Evolutionary conservation across 2,888 invertebrate species (phyloP).

Genomic region (Cryptocephalus primarius): DNA sequence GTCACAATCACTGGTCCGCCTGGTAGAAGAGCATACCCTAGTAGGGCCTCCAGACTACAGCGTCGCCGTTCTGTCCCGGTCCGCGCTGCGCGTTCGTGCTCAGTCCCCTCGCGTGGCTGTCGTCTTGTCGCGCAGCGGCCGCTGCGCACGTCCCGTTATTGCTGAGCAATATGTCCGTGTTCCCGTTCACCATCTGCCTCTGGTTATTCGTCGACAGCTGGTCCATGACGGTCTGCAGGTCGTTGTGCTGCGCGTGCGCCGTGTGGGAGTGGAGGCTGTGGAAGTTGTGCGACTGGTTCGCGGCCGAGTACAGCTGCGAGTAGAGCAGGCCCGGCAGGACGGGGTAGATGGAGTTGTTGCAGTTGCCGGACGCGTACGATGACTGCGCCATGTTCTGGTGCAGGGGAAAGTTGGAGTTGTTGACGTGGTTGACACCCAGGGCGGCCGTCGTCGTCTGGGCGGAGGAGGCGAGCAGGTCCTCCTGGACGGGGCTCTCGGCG

Average conservation of each 20-base stretch:
- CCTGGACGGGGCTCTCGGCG: constrained; percentile 74
- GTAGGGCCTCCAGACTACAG: constrained; percentile 67
- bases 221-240: constrained; percentile 66
- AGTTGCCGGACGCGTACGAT: constrained; percentile 47
- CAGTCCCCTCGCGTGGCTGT: constrained; percentile 35
- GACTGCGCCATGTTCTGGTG: constrained; percentile 34
- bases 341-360: constrained; percentile 64
- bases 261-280: constrained; percentile 58
- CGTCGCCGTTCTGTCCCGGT: constrained; percentile 53
- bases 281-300: constrained; percentile 63
- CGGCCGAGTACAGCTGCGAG: constrained; percentile 72
- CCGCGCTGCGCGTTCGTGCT: constrained; percentile 40
- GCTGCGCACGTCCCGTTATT: constrained; percentile 50
- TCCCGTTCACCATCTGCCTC: constrained; percentile 38
- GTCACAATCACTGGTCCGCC: too few species aligned
- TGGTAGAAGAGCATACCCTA: constrained; percentile 25
- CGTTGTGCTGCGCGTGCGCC: constrained; percentile 46
- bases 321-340: constrained; percentile 74
- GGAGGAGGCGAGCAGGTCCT: constrained; percentile 49
- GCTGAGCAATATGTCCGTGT: constrained; percentile 40
- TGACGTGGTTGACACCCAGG: constrained; percentile 44
- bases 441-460: constrained; percentile 38
- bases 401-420: constrained; percentile 52
- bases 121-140: constrained; percentile 48
- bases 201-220: constrained; percentile 53